Evolutionary conservation across 2,113 vertebrate species (phyloP).

Genomic region (Vidua macroura): DNA sequence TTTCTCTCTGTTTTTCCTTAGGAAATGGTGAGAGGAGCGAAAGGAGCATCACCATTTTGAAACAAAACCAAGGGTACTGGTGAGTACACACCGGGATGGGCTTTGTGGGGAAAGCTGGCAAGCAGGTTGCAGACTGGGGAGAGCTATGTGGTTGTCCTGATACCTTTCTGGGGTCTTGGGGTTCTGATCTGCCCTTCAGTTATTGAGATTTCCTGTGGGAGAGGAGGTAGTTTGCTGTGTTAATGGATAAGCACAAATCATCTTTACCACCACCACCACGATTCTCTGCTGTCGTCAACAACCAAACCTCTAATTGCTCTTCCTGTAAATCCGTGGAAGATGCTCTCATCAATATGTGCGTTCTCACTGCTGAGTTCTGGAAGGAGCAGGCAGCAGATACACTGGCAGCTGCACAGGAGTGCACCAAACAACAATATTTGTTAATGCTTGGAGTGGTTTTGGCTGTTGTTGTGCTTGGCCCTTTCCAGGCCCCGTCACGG

Average conservation of each 20-base stretch:
- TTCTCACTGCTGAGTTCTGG: not conserved
- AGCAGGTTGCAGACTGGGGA: not conserved
- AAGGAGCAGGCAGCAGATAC: not conserved
- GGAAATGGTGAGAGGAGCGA: slow-evolving; percentile 62
- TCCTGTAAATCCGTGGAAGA: not conserved
- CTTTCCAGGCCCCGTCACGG: not conserved
- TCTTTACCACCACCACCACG: not conserved
- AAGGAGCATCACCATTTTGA: slow-evolving; percentile 42
- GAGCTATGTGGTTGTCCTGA: accelerated
- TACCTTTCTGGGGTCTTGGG: not conserved
- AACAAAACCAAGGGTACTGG: slow-evolving; percentile 28
- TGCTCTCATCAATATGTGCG: not conserved
- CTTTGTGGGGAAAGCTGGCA: not conserved
- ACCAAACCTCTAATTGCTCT: not conserved
- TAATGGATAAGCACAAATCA: not conserved
- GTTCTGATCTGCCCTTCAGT: not conserved
- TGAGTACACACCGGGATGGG: slow-evolving; percentile 25
- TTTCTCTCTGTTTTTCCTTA: slow-evolving; percentile 13
- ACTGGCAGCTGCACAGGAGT: not conserved
- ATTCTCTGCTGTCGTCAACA: not conserved
- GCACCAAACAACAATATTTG: not conserved
- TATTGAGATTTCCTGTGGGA: not conserved
- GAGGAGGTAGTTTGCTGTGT: not conserved
- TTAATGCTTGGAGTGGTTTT: slow-evolving; percentile 34
- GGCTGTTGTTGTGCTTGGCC: slow-evolving; percentile 20